Conservation (phyloP, 2,888 invertebrate species). For the Caenorhabditis drosophilae region DNA sequence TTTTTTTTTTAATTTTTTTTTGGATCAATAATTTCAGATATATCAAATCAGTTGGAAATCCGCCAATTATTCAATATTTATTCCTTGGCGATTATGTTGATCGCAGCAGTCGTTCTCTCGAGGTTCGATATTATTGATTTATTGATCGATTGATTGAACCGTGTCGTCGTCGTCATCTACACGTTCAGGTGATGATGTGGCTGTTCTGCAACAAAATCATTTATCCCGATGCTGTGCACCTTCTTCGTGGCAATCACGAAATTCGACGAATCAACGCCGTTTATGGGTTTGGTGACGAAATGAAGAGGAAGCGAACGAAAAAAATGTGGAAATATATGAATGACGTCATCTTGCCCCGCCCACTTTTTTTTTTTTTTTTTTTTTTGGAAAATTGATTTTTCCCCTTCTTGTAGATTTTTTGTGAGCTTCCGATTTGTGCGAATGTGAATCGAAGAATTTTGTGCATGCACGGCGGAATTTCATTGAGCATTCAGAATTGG, state of each 20-base stretch:
- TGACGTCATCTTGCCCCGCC: constrained; percentile 16
- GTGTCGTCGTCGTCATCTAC: no score
- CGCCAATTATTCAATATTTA: constrained; percentile 44
- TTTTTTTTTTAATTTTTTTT: no score
- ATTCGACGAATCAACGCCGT: constrained; percentile 48
- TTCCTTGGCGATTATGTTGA: constrained; percentile 60
- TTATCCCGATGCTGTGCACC: constrained; percentile 41
- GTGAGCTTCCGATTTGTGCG: constrained; percentile 57
- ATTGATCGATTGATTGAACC: no score
- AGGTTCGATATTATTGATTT: no score
- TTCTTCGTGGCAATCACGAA: constrained; percentile 58
- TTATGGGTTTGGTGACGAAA: constrained; percentile 56
- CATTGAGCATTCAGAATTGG: constrained; percentile 52
- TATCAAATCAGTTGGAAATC: constrained; percentile 41
- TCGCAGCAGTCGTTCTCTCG: constrained; percentile 48
- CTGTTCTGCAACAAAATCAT: constrained; percentile 53
- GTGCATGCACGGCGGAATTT: constrained; percentile 62
- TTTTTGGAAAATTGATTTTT: no score
- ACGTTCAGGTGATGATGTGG: constrained; percentile 50
- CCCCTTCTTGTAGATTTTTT: no score
- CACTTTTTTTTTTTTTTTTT: no score
- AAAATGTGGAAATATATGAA: constrained; percentile 49
- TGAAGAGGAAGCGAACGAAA: constrained; percentile 31
- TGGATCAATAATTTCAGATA: constrained; percentile 11
- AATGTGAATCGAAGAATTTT: constrained; percentile 47